Percentiles rank a stretch among this genome's conserved stretches.
Evolutionary conservation across 2,888 invertebrate species (phyloP).

Genomic region (Helleia helle): DNA sequence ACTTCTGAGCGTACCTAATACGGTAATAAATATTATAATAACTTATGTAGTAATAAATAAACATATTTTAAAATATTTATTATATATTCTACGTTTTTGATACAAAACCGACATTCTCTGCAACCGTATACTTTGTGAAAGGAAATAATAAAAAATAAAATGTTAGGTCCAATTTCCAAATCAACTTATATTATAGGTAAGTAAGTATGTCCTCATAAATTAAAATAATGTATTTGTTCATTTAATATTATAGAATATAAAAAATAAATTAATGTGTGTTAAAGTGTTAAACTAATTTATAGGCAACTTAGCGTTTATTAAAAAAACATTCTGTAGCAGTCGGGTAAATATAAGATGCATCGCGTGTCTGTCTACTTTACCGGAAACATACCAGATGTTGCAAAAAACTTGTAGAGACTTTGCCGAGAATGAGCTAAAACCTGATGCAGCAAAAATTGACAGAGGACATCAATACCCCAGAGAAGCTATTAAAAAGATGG

Average conservation of each 20-base stretch:
- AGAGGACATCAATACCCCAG: constrained; percentile 87
- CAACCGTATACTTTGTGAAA: too few relatives aligned
- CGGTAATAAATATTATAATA: too few relatives aligned
- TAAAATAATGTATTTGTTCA: background rate
- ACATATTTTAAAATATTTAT: too few relatives aligned
- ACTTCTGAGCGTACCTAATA: too few relatives aligned
- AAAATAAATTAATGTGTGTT: background rate
- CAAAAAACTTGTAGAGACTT: constrained; percentile 93
- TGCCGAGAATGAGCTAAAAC: constrained; percentile 90
- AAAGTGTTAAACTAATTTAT: constrained; percentile 9
- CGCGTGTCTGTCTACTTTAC: constrained; percentile 79
- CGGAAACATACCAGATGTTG: constrained; percentile 94
- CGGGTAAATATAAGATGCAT: constrained; percentile 77
- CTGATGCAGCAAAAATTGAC: constrained; percentile 89
- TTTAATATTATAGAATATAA: background rate
- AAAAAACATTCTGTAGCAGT: too few relatives aligned
- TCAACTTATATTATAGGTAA: background rate
- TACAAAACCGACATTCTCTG: too few relatives aligned
- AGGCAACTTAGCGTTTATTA: constrained; percentile 30
- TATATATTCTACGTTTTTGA: too few relatives aligned
- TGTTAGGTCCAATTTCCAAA: background rate
- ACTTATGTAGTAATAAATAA: too few relatives aligned
- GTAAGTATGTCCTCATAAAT: background rate
- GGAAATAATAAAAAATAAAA: background rate
- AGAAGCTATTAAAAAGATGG: constrained; percentile 92